Conservation (phyloP, 2,797 vertebrate genomes). For the Amphiprion clarkii region DNA sequence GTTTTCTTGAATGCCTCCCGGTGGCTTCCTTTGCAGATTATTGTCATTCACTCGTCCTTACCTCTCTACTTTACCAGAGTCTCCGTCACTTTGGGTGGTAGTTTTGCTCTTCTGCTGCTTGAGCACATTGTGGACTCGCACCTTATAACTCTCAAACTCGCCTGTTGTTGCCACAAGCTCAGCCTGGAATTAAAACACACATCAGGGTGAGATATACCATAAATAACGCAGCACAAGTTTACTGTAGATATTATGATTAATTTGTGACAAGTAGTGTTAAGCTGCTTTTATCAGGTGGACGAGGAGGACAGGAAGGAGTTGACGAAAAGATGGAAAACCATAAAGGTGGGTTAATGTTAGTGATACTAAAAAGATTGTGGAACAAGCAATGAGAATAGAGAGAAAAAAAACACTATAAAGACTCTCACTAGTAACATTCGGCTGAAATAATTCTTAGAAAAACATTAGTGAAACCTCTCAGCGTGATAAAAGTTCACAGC, state of each 20-base stretch:
- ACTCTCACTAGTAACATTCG: too few species aligned
- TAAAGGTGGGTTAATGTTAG: too few species aligned
- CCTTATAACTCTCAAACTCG: constrained; percentile 97
- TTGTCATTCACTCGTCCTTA: constrained; percentile 63
- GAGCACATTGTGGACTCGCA: constrained; percentile 97
- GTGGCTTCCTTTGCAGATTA: neutral
- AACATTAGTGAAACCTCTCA: neutral
- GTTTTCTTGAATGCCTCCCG: neutral
- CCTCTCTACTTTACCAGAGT: constrained; percentile 91
- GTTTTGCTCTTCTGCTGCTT: constrained; percentile 92
- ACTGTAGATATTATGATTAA: neutral
- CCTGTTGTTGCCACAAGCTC: constrained; percentile 87
- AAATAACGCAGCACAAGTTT: neutral
- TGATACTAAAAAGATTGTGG: too few species aligned
- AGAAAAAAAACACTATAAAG: too few species aligned
- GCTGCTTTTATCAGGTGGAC: too few species aligned
- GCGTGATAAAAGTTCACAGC: neutral
- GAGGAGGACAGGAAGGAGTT: too few species aligned
- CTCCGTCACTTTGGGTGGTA: constrained; percentile 75
- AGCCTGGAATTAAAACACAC: constrained; percentile 79
- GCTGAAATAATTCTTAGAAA: too few species aligned
- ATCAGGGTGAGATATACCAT: neutral
- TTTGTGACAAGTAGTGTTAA: neutral
- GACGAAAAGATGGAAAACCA: too few species aligned
- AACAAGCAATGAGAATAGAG: too few species aligned